These are phyloP conservation scores for Drosophila nikananu DNA, from an alignment of 1,140 invertebrate genomes.

Conservation along the genomic window DNA sequence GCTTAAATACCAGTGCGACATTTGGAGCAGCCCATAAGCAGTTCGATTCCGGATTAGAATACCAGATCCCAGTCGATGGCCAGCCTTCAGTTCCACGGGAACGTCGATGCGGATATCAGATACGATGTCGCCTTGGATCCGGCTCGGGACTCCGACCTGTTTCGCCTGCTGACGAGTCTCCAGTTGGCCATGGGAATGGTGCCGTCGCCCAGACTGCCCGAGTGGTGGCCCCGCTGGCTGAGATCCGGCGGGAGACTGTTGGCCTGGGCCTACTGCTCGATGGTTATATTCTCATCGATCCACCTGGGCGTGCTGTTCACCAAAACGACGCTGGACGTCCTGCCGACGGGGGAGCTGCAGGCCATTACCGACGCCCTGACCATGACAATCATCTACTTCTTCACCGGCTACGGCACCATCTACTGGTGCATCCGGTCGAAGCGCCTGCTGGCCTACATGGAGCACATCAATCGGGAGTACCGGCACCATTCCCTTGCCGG, in stretches of 20 bases:
- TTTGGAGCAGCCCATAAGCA: slow-evolving; percentile 23
- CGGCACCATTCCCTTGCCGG: slow-evolving; percentile 80
- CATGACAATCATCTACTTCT: slow-evolving; percentile 78
- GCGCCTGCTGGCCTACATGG: slow-evolving; percentile 41
- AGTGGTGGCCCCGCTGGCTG: slow-evolving; percentile 41
- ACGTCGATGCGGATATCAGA: slow-evolving; percentile 39
- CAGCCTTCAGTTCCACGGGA: slow-evolving; percentile 65
- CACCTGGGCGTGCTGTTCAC: slow-evolving; percentile 65
- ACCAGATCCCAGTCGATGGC: slow-evolving; percentile 47
- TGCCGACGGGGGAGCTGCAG: slow-evolving; percentile 67
- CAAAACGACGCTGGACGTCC: slow-evolving; percentile 66
- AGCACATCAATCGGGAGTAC: slow-evolving; percentile 63
- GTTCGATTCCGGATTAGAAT: slow-evolving; percentile 13
- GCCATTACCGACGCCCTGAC: slow-evolving; percentile 75
- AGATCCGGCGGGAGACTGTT: not conserved
- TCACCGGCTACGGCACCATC: slow-evolving; percentile 57
- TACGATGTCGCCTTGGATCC: slow-evolving; percentile 48
- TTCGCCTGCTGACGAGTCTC: slow-evolving; percentile 33
- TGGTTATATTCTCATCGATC: slow-evolving; percentile 48
- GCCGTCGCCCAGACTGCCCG: slow-evolving; percentile 34
- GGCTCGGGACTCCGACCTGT: slow-evolving; percentile 41
- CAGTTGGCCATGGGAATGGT: slow-evolving; percentile 44
- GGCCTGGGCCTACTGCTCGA: slow-evolving; percentile 27
- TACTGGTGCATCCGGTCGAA: slow-evolving; percentile 65
- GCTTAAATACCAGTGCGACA: slow-evolving; percentile 54